Evolutionary conservation across 2,888 invertebrate genomes (phyloP).

Genomic region (Papilio protenor): DNA sequence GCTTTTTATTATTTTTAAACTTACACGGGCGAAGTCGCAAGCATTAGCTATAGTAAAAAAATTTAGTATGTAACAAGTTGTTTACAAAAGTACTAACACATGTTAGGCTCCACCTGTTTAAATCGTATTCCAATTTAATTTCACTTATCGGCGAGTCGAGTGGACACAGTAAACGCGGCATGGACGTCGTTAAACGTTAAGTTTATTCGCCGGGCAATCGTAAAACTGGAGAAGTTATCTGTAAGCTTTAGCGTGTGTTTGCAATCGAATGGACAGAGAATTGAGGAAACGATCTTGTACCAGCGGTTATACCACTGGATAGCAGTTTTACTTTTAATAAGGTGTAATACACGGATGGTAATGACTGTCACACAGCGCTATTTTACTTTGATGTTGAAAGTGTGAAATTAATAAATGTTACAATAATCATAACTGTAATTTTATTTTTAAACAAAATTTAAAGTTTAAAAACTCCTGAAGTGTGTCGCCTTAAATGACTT

Average conservation of each 20-base stretch:
- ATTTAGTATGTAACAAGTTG: no score
- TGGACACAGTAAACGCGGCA: conserved; percentile 40
- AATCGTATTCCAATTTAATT: conserved; percentile 10
- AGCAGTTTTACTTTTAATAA: conserved; percentile 36
- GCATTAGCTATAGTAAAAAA: no score
- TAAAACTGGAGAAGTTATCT: conserved; percentile 45
- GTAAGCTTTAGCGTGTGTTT: conserved; percentile 39
- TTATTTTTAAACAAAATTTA: not conserved
- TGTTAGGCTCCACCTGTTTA: not conserved
- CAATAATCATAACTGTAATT: not conserved
- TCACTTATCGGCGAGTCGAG: conserved; percentile 15
- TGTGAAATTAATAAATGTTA: not conserved
- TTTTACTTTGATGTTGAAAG: not conserved
- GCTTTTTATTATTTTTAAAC: no score
- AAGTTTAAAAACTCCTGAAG: not conserved
- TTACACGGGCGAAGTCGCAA: no score
- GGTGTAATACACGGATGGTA: conserved; percentile 14
- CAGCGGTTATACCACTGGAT: not conserved
- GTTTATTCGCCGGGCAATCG: conserved; percentile 44
- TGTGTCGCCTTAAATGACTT: no score
- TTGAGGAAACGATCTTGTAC: conserved; percentile 39
- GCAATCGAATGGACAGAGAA: conserved; percentile 29
- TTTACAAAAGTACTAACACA: no score
- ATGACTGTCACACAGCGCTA: not conserved
- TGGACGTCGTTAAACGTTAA: conserved; percentile 43